Percentiles rank a stretch among this genome's conserved stretches.
Conservation (phyloP, 2,113 vertebrate genomes). For the Climacteris rufus region DNA sequence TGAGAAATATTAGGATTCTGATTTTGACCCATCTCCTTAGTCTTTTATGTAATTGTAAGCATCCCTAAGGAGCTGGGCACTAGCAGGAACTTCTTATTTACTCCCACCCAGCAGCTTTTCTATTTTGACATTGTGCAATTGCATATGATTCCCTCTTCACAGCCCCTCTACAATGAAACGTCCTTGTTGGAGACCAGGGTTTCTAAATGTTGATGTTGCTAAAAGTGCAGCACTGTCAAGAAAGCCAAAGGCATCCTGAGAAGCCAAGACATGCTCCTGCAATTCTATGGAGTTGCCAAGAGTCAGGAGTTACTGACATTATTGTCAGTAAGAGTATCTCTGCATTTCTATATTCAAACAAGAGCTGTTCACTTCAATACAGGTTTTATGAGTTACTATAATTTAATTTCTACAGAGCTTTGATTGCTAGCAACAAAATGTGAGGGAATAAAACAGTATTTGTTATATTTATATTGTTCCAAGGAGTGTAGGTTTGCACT, state of each 20-base stretch:
- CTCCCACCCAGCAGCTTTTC: neutral
- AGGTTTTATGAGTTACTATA: neutral
- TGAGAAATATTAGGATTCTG: neutral
- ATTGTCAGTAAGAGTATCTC: neutral
- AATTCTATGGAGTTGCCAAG: neutral
- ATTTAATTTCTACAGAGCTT: neutral
- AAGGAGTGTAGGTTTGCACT: neutral
- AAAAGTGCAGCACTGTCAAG: neutral
- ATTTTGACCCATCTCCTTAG: neutral
- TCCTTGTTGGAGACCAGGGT: neutral
- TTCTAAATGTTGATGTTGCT: neutral
- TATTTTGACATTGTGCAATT: neutral
- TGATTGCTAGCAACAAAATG: neutral
- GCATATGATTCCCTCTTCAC: neutral
- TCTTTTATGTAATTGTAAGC: neutral
- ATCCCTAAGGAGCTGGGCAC: neutral
- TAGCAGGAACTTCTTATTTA: neutral
- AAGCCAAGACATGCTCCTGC: neutral
- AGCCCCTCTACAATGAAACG: neutral
- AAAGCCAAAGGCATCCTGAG: neutral
- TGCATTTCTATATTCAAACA: neutral
- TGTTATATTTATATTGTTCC: neutral
- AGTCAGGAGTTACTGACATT: neutral
- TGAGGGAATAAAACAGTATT: neutral
- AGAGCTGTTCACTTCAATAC: neutral